These are phyloP conservation scores for Takifugu flavidus DNA, from an alignment of 2,113 vertebrate species.

Conservation along the genomic window DNA sequence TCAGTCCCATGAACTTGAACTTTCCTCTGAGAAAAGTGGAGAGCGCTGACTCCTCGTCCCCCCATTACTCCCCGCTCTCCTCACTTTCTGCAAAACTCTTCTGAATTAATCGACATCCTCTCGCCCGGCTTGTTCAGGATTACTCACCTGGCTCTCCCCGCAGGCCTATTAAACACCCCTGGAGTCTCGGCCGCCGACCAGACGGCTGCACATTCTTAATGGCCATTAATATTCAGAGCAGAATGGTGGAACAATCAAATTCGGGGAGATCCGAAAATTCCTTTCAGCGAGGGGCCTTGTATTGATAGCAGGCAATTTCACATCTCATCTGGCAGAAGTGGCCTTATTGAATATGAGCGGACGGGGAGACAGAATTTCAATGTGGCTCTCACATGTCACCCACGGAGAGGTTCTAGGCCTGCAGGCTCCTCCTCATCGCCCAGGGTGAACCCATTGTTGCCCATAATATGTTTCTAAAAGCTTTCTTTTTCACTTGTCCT, in stretches of 20 bases:
- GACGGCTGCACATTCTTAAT: constrained; percentile 65
- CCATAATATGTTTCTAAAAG: constrained; percentile 62
- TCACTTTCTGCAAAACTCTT: constrained; percentile 33
- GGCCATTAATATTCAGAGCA: constrained; percentile 63
- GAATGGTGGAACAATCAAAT: constrained; percentile 70
- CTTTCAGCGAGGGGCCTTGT: constrained; percentile 58
- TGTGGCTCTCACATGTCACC: constrained; percentile 57
- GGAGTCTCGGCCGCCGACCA: constrained; percentile 49
- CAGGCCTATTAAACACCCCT: constrained; percentile 48
- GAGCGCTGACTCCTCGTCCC: constrained; percentile 4
- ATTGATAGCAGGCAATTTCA: constrained; percentile 71
- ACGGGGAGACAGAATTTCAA: constrained; percentile 45
- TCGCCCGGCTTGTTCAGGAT: constrained; percentile 49
- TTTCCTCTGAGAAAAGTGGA: neutral
- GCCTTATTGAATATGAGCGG: constrained; percentile 68
- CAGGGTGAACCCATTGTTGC: constrained; percentile 51
- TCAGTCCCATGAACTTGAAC: no score
- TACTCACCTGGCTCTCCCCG: constrained; percentile 48
- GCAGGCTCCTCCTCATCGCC: constrained; percentile 30
- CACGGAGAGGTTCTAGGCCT: constrained; percentile 30
- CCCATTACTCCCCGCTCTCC: neutral
- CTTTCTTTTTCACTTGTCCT: constrained; percentile 35
- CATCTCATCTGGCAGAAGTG: constrained; percentile 67
- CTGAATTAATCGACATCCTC: constrained; percentile 27
- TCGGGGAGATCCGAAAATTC: constrained; percentile 58